Conservation (phyloP, 2,888 invertebrate species). For the Scaptomyza flava region DNA sequence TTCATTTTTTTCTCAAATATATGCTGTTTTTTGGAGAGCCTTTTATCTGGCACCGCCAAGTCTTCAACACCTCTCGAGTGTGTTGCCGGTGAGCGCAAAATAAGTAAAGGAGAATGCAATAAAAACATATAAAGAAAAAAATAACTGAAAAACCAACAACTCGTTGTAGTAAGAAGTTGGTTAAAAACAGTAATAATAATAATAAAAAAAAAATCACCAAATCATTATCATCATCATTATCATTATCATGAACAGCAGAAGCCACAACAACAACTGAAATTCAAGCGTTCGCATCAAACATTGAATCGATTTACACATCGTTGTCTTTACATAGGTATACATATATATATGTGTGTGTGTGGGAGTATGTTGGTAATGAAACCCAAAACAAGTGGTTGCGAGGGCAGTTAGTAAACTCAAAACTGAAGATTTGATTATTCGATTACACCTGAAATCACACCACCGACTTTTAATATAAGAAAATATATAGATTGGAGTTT, state of each 20-base stretch:
- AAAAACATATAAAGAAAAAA: conserved; percentile 20
- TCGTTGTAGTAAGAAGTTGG: conserved; percentile 79
- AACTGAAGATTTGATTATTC: conserved; percentile 11
- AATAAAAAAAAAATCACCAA: conserved; percentile 75
- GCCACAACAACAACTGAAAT: conserved; percentile 26
- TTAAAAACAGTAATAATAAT: conserved; percentile 81
- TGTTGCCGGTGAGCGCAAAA: conserved; percentile 41
- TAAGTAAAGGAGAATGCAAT: conserved; percentile 19
- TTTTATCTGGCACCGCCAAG: conserved; percentile 80
- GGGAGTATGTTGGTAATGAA: conserved; percentile 26
- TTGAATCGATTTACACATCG: conserved; percentile 79
- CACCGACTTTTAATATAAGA: too few relatives aligned
- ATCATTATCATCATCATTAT: conserved; percentile 77
- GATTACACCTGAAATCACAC: conserved; percentile 3
- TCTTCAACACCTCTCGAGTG: conserved; percentile 79
- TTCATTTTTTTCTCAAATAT: conserved; percentile 8
- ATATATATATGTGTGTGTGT: conserved; percentile 3
- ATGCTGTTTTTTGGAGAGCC: conserved; percentile 64
- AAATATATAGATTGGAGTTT: too few relatives aligned
- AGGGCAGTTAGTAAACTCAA: conserved; percentile 43
- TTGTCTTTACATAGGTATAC: conserved; percentile 23
- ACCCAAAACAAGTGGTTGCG: conserved; percentile 36
- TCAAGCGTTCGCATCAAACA: conserved; percentile 67
- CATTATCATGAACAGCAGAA: conserved; percentile 53
- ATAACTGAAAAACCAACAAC: conserved; percentile 44